phyloP scores from a whole-genome alignment of 2,113 vertebrate genomes.

The Micronycteris hirsuta region DNA sequence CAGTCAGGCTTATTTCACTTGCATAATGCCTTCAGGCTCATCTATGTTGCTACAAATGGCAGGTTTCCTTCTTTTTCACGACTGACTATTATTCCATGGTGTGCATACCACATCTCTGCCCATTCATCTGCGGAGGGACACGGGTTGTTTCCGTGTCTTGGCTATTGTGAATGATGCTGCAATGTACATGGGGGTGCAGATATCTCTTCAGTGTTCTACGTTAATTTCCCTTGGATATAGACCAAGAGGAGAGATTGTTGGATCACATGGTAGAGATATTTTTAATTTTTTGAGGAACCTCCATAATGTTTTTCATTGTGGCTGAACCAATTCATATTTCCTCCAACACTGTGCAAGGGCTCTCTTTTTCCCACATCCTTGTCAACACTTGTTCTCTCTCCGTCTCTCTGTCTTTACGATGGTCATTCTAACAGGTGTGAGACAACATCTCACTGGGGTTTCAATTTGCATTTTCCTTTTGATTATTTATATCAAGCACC shows the following conservation, averaged over 20 bases:
- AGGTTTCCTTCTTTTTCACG: background rate
- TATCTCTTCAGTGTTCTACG: background rate
- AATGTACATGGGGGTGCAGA: background rate
- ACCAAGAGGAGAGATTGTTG: background rate
- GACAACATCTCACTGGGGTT: background rate
- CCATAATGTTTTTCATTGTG: background rate
- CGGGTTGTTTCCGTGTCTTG: background rate
- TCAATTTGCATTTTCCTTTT: background rate
- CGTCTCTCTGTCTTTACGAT: background rate
- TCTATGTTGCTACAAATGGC: background rate
- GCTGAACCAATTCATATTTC: background rate
- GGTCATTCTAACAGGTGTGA: background rate
- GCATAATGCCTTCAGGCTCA: background rate
- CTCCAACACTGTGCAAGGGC: no score
- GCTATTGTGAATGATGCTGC: background rate
- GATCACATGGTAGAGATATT: background rate
- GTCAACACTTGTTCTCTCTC: background rate
- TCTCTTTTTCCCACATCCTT: background rate
- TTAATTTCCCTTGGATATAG: background rate
- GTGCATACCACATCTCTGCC: background rate
- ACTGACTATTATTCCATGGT: background rate
- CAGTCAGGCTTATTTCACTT: background rate
- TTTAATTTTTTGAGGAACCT: background rate
- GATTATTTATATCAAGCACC: background rate
- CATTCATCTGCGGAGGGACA: background rate